phyloP scores from a whole-genome alignment of 2,888 invertebrate genomes.

The Heliconius cydno region DNA sequence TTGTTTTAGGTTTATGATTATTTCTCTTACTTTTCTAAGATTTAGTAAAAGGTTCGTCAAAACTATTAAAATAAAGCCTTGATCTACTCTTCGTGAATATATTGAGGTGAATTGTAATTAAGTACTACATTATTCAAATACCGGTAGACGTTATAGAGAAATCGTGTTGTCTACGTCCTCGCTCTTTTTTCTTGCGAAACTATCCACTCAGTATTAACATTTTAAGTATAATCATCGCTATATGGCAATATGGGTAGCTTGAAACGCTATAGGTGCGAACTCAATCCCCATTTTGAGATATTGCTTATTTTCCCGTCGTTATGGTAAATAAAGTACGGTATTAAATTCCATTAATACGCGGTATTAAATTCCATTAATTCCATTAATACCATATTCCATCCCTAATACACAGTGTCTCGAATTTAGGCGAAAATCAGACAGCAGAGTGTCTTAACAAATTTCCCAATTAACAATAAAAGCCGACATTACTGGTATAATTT shows the following conservation, averaged over 20 bases:
- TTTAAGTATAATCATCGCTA: neutral
- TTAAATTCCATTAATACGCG: neutral
- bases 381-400: no score
- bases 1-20: neutral
- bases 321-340: neutral
- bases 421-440: no score
- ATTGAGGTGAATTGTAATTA: slow-evolving; percentile 1
- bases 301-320: neutral
- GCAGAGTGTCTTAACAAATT: no score
- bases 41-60: neutral
- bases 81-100: neutral
- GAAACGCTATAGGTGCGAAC: no score
- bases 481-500: no score
- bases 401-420: no score
- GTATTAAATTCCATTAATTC: no score
- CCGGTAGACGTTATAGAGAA: neutral
- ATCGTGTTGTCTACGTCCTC: slow-evolving; percentile 5
- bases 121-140: neutral
- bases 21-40: slow-evolving; percentile 10
- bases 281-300: neutral
- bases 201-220: neutral
- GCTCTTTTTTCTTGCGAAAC: neutral
- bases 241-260: neutral
- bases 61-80: slow-evolving; percentile 8
- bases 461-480: no score